phyloP scores from a whole-genome alignment of 30 jellyfish, hydroid and myxozoan genomes.

The Hydra vulgaris region DNA sequence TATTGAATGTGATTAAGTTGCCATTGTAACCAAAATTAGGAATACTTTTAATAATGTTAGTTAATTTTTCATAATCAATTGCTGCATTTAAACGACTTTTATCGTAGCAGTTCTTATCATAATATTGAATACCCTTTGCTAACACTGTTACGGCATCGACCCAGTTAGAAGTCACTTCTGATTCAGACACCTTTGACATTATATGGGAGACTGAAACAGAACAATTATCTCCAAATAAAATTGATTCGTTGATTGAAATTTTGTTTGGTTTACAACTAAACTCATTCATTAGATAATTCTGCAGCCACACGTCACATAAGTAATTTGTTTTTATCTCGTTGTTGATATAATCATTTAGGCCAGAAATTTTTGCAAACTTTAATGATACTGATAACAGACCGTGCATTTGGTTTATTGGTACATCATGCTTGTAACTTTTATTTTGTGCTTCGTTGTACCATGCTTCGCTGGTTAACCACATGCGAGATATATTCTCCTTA shows the following conservation, averaged over 20 bases:
- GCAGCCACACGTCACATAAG: neutral
- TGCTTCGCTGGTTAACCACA: conserved; percentile 43
- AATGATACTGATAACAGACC: conserved; percentile 63
- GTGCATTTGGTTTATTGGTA: conserved; percentile 26
- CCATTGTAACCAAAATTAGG: neutral
- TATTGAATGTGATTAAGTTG: neutral
- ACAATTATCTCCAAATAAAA: neutral
- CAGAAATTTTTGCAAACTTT: conserved; percentile 14
- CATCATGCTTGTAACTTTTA: too few relatives aligned
- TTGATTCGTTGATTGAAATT: neutral
- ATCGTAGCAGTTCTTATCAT: neutral
- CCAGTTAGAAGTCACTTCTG: neutral
- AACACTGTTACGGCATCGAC: neutral
- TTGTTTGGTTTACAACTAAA: neutral
- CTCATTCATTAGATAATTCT: neutral
- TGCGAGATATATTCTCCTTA: conserved; percentile 29
- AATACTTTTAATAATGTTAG: neutral
- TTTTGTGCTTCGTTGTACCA: conserved; percentile 60
- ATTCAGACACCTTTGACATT: neutral
- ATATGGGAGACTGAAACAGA: neutral
- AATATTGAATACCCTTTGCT: neutral
- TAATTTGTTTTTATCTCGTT: neutral
- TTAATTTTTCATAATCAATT: neutral
- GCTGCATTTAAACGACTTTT: neutral
- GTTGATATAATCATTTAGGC: neutral